These are phyloP conservation scores for Orientallactaga sibirica DNA, from an alignment of 2,797 vertebrate genomes.

Conservation along the genomic window DNA sequence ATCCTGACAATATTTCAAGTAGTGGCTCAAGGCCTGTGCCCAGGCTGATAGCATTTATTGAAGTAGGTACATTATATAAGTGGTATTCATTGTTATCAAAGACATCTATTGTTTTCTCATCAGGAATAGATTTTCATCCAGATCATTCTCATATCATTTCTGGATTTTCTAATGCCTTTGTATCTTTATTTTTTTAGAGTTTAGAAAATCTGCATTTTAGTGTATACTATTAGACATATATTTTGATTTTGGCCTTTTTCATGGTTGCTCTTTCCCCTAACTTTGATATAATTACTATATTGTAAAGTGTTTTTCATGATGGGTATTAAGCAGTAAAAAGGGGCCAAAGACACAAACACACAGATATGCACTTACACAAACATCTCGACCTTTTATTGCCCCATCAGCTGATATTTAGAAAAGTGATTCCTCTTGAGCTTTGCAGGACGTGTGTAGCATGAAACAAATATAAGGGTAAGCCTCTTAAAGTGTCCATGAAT, in stretches of 20 bases:
- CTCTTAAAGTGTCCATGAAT: constrained; percentile 77
- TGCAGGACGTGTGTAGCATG: background rate
- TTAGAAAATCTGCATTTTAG: background rate
- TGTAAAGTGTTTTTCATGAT: background rate
- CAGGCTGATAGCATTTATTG: background rate
- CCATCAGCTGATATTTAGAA: constrained; percentile 60
- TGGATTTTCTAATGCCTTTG: background rate
- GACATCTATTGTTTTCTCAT: background rate
- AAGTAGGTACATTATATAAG: background rate
- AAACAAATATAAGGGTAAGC: constrained; percentile 72
- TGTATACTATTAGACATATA: background rate
- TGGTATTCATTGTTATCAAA: background rate
- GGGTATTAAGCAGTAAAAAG: background rate
- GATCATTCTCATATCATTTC: background rate
- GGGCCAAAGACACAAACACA: background rate
- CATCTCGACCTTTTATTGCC: background rate
- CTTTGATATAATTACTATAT: background rate
- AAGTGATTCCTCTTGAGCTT: constrained; percentile 75
- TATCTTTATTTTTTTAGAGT: constrained; percentile 12
- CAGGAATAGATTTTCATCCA: background rate
- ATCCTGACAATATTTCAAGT: background rate
- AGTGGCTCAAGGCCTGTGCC: background rate
- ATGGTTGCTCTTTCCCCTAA: background rate
- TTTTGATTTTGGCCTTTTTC: constrained; percentile 36
- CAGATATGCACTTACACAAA: too few species aligned